Evolutionary conservation across 2,888 invertebrate species (phyloP).

Genomic region (Thymelicus lineola): DNA sequence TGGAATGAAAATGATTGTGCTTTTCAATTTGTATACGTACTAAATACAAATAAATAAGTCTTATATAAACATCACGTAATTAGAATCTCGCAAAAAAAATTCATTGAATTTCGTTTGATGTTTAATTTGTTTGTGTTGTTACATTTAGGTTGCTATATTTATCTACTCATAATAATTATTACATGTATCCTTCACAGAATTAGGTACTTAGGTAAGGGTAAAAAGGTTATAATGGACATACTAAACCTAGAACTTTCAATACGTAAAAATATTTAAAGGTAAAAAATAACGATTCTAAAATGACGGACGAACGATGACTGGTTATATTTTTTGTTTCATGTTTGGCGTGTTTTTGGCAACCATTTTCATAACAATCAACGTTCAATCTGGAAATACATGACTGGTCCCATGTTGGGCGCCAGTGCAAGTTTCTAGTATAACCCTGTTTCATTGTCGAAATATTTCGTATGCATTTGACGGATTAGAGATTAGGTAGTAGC

Average conservation of each 20-base stretch:
- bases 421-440: background rate
- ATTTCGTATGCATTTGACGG: background rate
- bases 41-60: background rate
- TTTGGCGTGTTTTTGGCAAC: background rate
- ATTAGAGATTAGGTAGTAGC: too few species aligned
- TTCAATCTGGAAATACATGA: background rate
- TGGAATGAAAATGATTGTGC: conserved; percentile 13
- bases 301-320: too few species aligned
- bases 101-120: background rate
- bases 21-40: background rate
- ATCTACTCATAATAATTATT: background rate
- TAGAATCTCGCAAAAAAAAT: background rate
- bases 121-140: too few species aligned
- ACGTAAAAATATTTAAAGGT: too few species aligned
- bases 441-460: background rate
- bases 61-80: background rate
- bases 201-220: too few species aligned
- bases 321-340: background rate
- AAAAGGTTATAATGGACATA: too few species aligned
- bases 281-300: too few species aligned
- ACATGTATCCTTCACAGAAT: too few species aligned
- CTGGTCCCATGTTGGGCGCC: background rate
- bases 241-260: too few species aligned
- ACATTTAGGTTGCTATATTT: background rate
- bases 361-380: background rate